phyloP scores from a whole-genome alignment of 2,888 invertebrate genomes.

The Leptopterna dolabrata region DNA sequence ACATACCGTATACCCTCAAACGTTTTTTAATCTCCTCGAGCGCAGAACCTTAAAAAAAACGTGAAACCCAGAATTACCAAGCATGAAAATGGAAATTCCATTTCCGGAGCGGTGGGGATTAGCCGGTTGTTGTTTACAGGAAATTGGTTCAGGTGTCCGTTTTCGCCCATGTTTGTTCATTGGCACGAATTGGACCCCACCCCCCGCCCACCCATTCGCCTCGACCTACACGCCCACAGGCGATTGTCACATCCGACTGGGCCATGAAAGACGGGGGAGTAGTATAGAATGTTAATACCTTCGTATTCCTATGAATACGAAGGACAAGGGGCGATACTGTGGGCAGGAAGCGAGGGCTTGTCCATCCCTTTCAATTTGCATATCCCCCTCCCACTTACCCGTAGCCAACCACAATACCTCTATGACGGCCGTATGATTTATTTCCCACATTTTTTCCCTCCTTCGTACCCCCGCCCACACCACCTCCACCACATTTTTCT shows the following conservation, averaged over 20 bases:
- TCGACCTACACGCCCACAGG: not conserved
- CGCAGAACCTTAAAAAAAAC: not conserved
- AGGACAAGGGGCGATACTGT: not conserved
- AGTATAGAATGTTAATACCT: not conserved
- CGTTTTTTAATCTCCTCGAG: too few relatives aligned
- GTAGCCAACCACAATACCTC: not conserved
- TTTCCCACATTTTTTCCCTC: not conserved
- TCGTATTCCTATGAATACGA: not conserved
- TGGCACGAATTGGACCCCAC: not conserved
- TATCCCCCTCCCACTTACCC: not conserved
- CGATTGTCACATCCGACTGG: not conserved
- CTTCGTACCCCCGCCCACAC: not conserved
- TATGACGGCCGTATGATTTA: not conserved
- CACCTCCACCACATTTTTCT: not conserved
- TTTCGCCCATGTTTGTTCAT: not conserved
- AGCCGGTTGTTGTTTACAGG: not conserved
- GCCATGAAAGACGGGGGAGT: not conserved
- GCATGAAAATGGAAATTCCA: not conserved
- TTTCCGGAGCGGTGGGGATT: not conserved
- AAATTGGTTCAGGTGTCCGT: not conserved
- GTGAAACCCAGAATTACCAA: not conserved
- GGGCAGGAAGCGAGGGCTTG: not conserved
- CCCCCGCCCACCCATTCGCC: not conserved
- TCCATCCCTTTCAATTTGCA: slow-evolving; percentile 2
- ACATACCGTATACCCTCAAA: too few relatives aligned